Base-by-base conservation (phyloP, 92 coral and sea anemone species). In the Porites rus region DNA sequence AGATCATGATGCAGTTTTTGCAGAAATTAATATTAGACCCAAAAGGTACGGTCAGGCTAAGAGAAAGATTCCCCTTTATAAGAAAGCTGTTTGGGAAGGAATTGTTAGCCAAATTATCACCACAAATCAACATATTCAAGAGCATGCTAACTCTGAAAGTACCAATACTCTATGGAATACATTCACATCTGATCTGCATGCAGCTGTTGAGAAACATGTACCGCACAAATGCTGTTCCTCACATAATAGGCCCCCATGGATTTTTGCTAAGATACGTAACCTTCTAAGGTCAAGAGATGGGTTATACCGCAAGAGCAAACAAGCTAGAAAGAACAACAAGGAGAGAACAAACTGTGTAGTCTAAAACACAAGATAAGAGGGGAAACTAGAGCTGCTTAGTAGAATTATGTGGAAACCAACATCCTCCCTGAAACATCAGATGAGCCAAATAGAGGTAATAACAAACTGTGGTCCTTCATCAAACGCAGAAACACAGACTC, bases 211-310 rank as follows among this genome's bases (percentile, higher is more conserved):
- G 53, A 73, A 80, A 80, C 84, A 80, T 59, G 71, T 82, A 18
- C 86, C 69, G 11, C 86, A 82, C 24, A 82, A 81, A 69, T 69
- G 76, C 69, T 81, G 86, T 69, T 81, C 77, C 31, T 81, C 86
- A 74, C 70, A 76, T 13, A 81, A 81, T 75, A 81, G 64, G 74
- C 54, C 86, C 86, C 86, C 86, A 74, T 81, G 86, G 86, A 81
- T 81, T 72, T 69, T 77, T 38, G 84, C 84, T 65, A 79, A 81
- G 86, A 75, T 69, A 65, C 77, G 86, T 67, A 81, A 81, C 52
- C 66, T 81, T 69, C 58, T 69, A 52, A 69, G 54, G 63, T 50
- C 64, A 81, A 81, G 86, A 61, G 52, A 75, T 11, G 50, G 85
- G 21, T 58, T 79, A 79, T 43, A 7, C 18, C 84, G 84, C 46